Conservation (phyloP, 2,888 invertebrate genomes). For the Adelognathus sp. region DNA sequence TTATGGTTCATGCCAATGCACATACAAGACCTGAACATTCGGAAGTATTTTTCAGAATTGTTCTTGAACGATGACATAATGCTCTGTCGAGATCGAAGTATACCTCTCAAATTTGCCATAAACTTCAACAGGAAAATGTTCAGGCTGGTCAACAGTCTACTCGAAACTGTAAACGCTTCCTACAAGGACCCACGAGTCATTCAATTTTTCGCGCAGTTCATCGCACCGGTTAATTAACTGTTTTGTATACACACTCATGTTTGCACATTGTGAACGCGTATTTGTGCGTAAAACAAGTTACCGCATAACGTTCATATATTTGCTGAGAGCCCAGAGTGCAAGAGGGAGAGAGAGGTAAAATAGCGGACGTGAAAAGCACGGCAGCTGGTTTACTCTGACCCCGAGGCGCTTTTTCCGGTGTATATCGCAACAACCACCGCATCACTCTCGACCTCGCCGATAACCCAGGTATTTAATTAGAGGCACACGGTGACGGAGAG, state of each 20-base stretch:
- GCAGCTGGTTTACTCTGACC: neutral
- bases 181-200: too few relatives aligned
- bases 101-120: too few relatives aligned
- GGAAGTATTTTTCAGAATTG: too few relatives aligned
- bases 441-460: conserved; percentile 48
- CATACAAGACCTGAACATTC: too few relatives aligned
- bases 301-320: neutral
- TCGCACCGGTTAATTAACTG: neutral
- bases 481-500: conserved; percentile 30
- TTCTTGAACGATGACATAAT: too few relatives aligned
- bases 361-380: neutral
- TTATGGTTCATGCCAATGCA: too few relatives aligned
- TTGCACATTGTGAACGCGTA: neutral
- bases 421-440: neutral
- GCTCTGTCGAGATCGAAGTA: too few relatives aligned
- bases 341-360: neutral
- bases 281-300: neutral
- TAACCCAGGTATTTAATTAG: conserved; percentile 71
- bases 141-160: too few relatives aligned
- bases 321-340: neutral
- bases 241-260: neutral
- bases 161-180: too few relatives aligned
- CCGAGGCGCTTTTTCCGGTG: neutral
- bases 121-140: too few relatives aligned
- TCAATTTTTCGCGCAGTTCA: neutral